Evolutionary conservation across 2,113 vertebrate genomes (phyloP).

Genomic region (Tachuris rubrigastra): DNA sequence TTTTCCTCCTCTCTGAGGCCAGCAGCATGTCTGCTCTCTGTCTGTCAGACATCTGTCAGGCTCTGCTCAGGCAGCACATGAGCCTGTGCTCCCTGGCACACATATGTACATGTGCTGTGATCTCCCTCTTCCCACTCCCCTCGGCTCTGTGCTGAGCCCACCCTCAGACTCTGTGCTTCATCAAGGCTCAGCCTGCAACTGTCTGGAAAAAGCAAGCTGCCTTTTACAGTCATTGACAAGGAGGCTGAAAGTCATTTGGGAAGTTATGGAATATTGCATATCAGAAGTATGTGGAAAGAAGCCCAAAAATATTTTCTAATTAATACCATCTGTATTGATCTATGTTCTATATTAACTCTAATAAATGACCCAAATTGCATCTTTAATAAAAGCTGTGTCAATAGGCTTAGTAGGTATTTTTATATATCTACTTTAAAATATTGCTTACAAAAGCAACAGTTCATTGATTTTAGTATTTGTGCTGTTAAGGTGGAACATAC

Average conservation of each 20-base stretch:
- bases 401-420: not conserved
- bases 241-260: not conserved
- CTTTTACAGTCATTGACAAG: not conserved
- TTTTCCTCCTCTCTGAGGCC: not conserved
- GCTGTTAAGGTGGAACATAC: not conserved
- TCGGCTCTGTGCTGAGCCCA: not conserved
- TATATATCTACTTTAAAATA: not conserved
- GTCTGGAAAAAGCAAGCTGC: rapidly evolving
- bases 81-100: not conserved
- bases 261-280: not conserved
- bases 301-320: not conserved
- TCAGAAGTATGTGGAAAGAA: not conserved
- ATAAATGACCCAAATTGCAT: not conserved
- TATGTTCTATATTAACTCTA: not conserved
- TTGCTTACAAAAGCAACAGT: not conserved
- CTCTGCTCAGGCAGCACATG: not conserved
- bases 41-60: not conserved
- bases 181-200: not conserved
- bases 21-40: rapidly evolving
- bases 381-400: not conserved
- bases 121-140: not conserved
- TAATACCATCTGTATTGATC: not conserved
- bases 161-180: not conserved
- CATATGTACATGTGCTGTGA: rapidly evolving
- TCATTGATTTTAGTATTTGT: not conserved